Evolutionary conservation across 2,113 vertebrate species (phyloP), one percentile per base, ranked within the genome.

Genomic region (Podocnemis expansa): DNA sequence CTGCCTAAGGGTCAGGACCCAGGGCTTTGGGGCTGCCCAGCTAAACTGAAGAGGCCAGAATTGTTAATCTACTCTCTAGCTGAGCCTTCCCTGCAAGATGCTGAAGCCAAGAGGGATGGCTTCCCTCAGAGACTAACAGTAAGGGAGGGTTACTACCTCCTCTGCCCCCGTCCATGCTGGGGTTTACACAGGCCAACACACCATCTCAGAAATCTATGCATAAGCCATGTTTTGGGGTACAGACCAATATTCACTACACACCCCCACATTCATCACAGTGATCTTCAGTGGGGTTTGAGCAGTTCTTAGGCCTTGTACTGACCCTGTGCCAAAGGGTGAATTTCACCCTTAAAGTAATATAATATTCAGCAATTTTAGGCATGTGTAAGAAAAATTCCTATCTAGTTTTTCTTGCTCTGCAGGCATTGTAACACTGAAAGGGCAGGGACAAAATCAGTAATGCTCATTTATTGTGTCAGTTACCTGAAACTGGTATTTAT

Each of bases 401-500:
- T 78, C 70, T 84, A 88, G 10, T 55, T 93, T 94, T 91, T 56
- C 3, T 31, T 93, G 34, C 73, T 86, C 92, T 91, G 51, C 84
- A 93, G 90, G 17, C 29, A 13, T 34, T 85, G 60, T 51, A 56
- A 90, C 89, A 87, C 38, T 86, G 91, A 97, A 97, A 96, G 93
- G 73, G 93, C 88, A 96, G 45, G 84, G 82, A 76, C 24, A 96
- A 95, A 91, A 93, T 54, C 83, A 89, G 54, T 41, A 25, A 75
- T 80, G 82, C 10, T 96, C 85, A 95, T 94, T 93, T 88, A 87
- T 34, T 94, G 31, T 96, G 97, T 90, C 91, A 0, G 90, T 91
- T 97, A 92, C 45, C 38, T 90, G 80, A 80, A 81, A 58, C 0
- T 97, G 97, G 96, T 94, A 97, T 97, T 97, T 97, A 96, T 96